Evolutionary conservation across 2,888 invertebrate genomes (phyloP), one percentile per base, ranked within the genome.

Genomic region (Galerucella calmariensis): DNA sequence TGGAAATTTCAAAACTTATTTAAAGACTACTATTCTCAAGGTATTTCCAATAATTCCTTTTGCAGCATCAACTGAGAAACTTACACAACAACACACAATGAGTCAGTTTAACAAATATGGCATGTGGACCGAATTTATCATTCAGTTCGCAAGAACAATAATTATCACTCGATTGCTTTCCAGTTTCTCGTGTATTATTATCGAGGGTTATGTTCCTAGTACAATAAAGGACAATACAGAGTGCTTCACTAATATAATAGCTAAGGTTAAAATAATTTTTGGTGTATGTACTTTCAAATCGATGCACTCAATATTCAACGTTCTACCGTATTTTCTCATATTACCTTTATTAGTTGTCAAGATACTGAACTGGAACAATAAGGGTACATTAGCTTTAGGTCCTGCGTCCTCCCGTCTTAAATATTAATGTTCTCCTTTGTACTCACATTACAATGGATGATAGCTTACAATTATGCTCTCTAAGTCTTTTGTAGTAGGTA

Each of bases 11-110:
- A 56, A 70, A 53, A 70, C 53, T 63, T 53, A 71, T 58, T 65
- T 71, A 65, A 71, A 71, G 65, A 65, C 56, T 46, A 46, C 65
- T 14, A 41, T 24, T 71, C 56, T 65, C 71, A 71, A 71, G 71
- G 71, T 71, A 71, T 71, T 71, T 71, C 65, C 71, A 71, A 71
- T 71, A 53, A 65, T 56, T 41, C 71, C 71, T 71, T 71, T 71
- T 71, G 65, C 24, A 71, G 71, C 46, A 56, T 71, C 44, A 44
- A 70, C 66, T 46, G 46, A 71, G 58, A 66, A 58, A 72, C 66
- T 72, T 72, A 67, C 72, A 67, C 72, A 72, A 71, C 71, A 58
- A 51, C 24, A 56, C 56, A 67, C 56, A 67, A 48, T 72, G 72
- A 72, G 66, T 72, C 72, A 72, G 24, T 67, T 72, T 59, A 35